Evolutionary conservation across 2,888 invertebrate species (phyloP).

Genomic region (Drosophila helvetica): DNA sequence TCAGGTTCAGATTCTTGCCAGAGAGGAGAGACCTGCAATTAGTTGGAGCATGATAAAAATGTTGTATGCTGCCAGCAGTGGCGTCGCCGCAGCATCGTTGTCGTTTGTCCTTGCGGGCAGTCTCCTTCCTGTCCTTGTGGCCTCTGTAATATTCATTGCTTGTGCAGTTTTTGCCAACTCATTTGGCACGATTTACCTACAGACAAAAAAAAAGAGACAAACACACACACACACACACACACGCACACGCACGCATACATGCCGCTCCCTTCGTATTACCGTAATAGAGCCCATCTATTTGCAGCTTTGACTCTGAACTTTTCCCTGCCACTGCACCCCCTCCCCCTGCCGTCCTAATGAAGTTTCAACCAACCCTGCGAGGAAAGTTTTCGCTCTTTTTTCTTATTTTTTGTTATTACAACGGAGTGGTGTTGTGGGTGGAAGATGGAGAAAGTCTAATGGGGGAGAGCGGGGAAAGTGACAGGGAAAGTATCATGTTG

Average conservation of each 20-base stretch:
- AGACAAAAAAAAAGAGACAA: constrained; percentile 12
- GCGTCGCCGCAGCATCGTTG: constrained; percentile 32
- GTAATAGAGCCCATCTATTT: constrained; percentile 25
- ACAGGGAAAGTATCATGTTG: constrained; percentile 47
- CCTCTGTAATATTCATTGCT: constrained; percentile 28
- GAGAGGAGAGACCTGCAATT: constrained; percentile 59
- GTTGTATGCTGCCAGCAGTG: constrained; percentile 38
- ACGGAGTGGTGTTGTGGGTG: not conserved
- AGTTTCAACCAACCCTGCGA: constrained; percentile 17
- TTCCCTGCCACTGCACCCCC: not conserved
- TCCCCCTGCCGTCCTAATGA: constrained; percentile 34
- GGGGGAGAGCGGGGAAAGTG: not conserved
- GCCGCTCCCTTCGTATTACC: not conserved
- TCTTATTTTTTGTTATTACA: constrained; percentile 23
- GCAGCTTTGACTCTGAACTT: constrained; percentile 24
- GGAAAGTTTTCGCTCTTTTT: constrained; percentile 36
- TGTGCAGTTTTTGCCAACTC: constrained; percentile 64
- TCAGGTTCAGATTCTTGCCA: constrained; percentile 8
- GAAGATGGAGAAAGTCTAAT: not conserved
- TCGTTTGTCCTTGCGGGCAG: constrained; percentile 6
- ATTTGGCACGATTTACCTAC: constrained; percentile 68
- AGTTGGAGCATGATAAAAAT: constrained; percentile 75
- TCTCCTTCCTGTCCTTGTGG: not conserved
- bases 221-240: constrained; percentile 28
- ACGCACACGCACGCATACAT: constrained; percentile 15